Evolutionary conservation across 2,797 vertebrate genomes (phyloP).

Genomic region (Sphenopsis melanotis): DNA sequence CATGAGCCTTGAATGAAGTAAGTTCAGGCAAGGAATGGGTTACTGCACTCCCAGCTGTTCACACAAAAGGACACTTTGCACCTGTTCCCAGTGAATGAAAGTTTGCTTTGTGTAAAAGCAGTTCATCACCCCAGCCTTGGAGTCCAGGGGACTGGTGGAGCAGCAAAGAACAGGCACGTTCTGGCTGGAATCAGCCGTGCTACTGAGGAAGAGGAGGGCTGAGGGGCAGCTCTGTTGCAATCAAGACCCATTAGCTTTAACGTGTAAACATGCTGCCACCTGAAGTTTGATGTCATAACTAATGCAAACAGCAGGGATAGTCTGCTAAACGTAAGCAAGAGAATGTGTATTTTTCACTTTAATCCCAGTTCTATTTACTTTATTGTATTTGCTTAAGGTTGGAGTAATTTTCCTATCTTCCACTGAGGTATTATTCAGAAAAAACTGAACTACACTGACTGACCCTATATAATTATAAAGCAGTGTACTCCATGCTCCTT

Average conservation of each 20-base stretch:
- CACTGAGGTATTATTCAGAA: neutral
- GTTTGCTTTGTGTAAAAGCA: constrained; percentile 42
- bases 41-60: constrained; percentile 20
- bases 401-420: neutral
- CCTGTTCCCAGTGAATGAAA: constrained; percentile 35
- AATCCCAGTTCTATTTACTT: neutral
- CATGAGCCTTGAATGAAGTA: neutral
- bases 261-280: neutral
- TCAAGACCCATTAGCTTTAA: neutral
- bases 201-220: neutral
- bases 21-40: neutral
- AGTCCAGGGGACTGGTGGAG: neutral
- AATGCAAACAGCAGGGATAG: constrained; percentile 34
- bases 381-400: constrained; percentile 26
- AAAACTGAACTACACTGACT: neutral
- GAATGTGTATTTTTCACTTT: neutral
- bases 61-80: constrained; percentile 26
- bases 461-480: neutral
- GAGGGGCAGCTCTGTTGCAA: neutral
- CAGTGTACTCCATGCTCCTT: neutral
- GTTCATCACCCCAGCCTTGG: neutral
- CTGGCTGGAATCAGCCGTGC: neutral
- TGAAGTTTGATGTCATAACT: constrained; percentile 44
- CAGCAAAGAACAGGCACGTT: neutral
- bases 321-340: neutral